Percentiles rank a stretch among this genome's conserved stretches.
phyloP scores from a whole-genome alignment of 2,888 invertebrate genomes.

The Oligia latruncula region DNA sequence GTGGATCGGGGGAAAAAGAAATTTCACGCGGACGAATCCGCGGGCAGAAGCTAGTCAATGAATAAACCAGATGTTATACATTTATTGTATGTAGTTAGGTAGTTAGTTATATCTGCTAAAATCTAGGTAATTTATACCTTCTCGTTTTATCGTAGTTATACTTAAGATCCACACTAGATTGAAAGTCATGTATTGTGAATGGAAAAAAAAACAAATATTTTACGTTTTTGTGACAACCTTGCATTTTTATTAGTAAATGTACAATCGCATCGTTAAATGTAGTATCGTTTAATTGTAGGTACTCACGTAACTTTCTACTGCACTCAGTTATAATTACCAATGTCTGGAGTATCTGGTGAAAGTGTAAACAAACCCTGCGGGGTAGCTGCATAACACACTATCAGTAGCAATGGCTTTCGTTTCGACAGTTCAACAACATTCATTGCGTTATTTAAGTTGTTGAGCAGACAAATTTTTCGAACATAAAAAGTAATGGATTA shows the following conservation, averaged over 20 bases:
- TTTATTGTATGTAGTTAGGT: no score
- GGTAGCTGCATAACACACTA: neutral
- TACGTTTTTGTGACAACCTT: slow-evolving; percentile 1
- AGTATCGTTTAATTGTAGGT: slow-evolving; percentile 5
- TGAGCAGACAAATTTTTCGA: neutral
- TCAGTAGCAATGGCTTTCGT: neutral
- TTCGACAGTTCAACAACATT: neutral
- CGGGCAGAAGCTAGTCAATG: neutral
- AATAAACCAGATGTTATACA: neutral
- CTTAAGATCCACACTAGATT: no score
- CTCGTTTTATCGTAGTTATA: neutral
- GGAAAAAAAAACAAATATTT: neutral
- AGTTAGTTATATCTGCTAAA: neutral
- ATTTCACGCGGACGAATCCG: neutral
- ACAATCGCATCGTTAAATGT: neutral
- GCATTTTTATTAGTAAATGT: slow-evolving; percentile 15
- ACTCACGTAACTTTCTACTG: neutral
- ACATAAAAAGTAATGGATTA: neutral
- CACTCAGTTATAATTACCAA: slow-evolving; percentile 24
- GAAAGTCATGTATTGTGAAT: neutral
- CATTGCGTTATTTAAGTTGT: neutral
- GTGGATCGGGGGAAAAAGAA: neutral
- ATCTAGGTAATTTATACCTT: neutral
- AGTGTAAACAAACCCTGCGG: neutral
- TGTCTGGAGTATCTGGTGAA: neutral